phyloP scores from a whole-genome alignment of 2,888 invertebrate species.

The Gymnocheta viridis region DNA sequence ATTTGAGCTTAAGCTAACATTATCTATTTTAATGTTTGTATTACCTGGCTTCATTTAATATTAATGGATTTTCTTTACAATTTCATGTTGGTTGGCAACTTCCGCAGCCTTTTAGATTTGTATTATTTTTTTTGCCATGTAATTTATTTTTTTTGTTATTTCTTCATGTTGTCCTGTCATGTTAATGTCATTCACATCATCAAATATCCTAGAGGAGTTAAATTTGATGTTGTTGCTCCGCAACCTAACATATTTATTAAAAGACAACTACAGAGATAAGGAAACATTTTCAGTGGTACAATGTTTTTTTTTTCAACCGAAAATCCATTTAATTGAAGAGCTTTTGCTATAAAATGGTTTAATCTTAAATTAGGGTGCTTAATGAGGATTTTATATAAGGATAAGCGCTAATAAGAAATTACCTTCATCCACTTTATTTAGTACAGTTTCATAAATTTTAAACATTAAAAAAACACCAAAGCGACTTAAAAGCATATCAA shows the following conservation, averaged over 20 bases:
- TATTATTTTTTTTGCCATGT: slow-evolving; percentile 34
- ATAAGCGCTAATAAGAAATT: not conserved
- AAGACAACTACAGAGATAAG: slow-evolving; percentile 55
- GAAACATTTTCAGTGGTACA: slow-evolving; percentile 1
- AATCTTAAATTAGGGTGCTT: not conserved
- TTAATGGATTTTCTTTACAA: slow-evolving; percentile 69
- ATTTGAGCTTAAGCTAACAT: slow-evolving; percentile 64
- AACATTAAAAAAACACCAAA: not conserved
- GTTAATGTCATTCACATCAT: slow-evolving; percentile 69
- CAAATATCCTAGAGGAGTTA: slow-evolving; percentile 66
- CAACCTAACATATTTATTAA: slow-evolving; percentile 55
- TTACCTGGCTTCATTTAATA: slow-evolving; percentile 70
- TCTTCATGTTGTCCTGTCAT: slow-evolving; percentile 68
- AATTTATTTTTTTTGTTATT: slow-evolving; percentile 30
- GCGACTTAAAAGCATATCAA: too few species aligned
- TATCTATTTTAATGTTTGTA: slow-evolving; percentile 69
- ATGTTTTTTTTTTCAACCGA: not conserved
- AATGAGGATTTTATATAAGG: not conserved
- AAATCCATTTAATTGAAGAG: slow-evolving; percentile 39
- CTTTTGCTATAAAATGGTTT: slow-evolving; percentile 13
- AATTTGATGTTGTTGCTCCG: slow-evolving; percentile 20
- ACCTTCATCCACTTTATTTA: not conserved
- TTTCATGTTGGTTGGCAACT: slow-evolving; percentile 55
- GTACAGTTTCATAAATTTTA: not conserved
- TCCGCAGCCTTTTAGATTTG: slow-evolving; percentile 57